Base-by-base conservation (phyloP, 1,140 invertebrate genomes). In the Bombus picipes region DNA sequence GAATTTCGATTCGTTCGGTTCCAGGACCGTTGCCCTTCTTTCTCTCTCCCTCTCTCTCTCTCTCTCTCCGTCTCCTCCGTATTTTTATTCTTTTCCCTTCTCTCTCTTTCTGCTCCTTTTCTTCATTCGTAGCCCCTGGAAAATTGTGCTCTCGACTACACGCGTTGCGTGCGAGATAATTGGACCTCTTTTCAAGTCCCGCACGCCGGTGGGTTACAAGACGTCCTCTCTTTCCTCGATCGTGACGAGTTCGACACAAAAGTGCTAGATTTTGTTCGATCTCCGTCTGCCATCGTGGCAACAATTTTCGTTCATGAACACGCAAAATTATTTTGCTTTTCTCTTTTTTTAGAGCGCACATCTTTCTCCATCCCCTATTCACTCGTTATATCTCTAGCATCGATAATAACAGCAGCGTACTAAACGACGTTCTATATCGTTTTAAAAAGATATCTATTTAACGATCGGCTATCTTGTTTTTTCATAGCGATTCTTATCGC, bases 111-210 rank as follows among this genome's bases (percentile, higher is more conserved):
- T 74, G 43, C 37, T 28, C 15, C n/a, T 28, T 47, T n/a, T n/a
- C 22, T 22, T 78, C 25, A 8, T 79, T 71, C 34, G 62, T 79
- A 22, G 86, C 81, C 59, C 74, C 47, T 87, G 78, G 88, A 87
- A 90, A 90, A 87, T 81, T 68, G 88, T 79, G 57, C 70, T 71
- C 59, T 73, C 68, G 80, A 72, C 87, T 75, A 72, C 73, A 76
- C 83, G 88, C 88, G 83, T 90, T 90, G 89, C 89, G 89, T 90
- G 89, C 88, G 47, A 22, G 86, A 88, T 90, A 90, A 90, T 90
- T 90, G 88, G 59, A 71, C 37, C 83, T 25, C 76, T 83, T 83
- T 89, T 83, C 89, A 77, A 83, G 86, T 74, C 66, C 32, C 80
- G 62, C 78, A 53, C 83, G 39, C 32, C 62, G 37, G 59, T 47